Evolutionary conservation across 2,113 vertebrate genomes (phyloP), one percentile per base, ranked within the genome.

Genomic region (Oreochromis tanganicae): DNA sequence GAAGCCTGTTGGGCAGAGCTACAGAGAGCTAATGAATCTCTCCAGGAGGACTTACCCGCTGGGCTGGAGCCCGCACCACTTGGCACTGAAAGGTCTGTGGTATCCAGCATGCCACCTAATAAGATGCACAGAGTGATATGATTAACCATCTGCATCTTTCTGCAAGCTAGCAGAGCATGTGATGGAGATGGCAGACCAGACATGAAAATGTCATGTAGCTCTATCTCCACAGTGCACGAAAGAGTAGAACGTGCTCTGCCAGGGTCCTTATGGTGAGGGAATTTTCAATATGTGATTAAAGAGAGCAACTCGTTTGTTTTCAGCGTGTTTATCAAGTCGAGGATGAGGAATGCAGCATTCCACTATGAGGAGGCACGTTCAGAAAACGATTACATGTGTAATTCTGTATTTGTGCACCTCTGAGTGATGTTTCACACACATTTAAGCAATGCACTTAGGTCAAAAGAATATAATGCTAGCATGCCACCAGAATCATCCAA

Each of bases 31-130:
- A 88, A 95, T 92, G 91, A 88, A 92, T 94, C 92, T 94, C 93
- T 89, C 90, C 87, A 87, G 92, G 92, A 94, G 89, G 94, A 97
- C 97, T 97, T 94, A 98, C 97, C 97, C 91, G 96, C 97, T 93
- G 97, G 98, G 96, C 97, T 97, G 92, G 95, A 97, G 95, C 97
- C 97, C 94, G 96, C 96, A 97, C 97, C 97, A 94, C 97, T 98
- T 97, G 97, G 97, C 97, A 98, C 96, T 92, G 97, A 93, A 93
- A 98, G 97, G 93, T 98, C 98, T 91, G 97, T 87, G 55, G 96
- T 96, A 94, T 96, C 96, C 95, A 98, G 91, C 97, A 97, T 98
- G 92, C 96, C 97, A 97, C 97, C 98, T 99, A 95, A 94, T 56
- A 89, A 96, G 89, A 96, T 93, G 94, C 91, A 95, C 87, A 94